Conservation (phyloP, 2,113 vertebrate genomes). For the Cynocephalus volans region DNA sequence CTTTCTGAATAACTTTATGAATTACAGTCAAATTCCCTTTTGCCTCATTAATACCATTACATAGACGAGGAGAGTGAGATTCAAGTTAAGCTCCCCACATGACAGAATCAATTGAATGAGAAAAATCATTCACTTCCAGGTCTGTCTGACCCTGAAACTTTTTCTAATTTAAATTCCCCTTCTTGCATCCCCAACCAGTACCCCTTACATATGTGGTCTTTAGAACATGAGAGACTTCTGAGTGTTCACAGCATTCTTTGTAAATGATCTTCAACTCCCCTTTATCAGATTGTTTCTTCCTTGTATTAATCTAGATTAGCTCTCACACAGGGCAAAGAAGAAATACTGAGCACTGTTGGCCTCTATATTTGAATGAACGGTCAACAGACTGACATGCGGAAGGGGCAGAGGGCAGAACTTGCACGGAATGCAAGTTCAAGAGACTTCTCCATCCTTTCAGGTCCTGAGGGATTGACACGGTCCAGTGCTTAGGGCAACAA, state of each 20-base stretch:
- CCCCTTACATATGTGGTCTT: neutral
- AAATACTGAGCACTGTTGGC: neutral
- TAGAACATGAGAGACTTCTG: neutral
- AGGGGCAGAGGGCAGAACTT: rapidly evolving
- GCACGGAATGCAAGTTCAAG: neutral
- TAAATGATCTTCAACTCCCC: neutral
- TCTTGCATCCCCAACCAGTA: neutral
- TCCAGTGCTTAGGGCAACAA: neutral
- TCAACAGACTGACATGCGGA: neutral
- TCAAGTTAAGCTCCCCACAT: neutral
- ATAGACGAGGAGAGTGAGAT: neutral
- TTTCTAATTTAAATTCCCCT: neutral
- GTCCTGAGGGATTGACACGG: neutral
- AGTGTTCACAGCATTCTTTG: neutral
- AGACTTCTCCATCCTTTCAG: neutral
- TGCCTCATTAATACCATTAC: neutral
- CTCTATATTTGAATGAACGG: neutral
- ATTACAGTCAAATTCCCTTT: neutral
- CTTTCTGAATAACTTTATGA: neutral
- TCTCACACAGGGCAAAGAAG: neutral
- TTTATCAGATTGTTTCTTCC: neutral
- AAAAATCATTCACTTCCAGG: neutral
- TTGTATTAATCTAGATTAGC: neutral
- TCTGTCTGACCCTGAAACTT: neutral
- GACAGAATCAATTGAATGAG: neutral